Percentiles rank a stretch among this genome's conserved stretches.
These are phyloP conservation scores for Sylvilagus bachmani DNA, from an alignment of 2,113 vertebrate species.

Conservation along the genomic window DNA sequence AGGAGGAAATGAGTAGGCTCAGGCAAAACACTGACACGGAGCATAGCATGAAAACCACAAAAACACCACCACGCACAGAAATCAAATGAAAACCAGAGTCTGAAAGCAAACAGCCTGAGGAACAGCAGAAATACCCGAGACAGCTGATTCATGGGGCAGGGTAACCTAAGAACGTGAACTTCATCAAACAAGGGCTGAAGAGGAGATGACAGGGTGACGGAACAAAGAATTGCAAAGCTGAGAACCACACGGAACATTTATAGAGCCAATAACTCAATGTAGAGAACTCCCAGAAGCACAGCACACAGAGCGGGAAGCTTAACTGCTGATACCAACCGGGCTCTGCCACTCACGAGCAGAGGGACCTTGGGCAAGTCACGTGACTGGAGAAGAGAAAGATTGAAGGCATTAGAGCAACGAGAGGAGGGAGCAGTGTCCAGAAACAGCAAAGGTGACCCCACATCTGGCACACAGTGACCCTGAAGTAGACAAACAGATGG, in stretches of 20 bases:
- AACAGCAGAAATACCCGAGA: neutral
- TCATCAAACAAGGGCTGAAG: slow-evolving; percentile 29
- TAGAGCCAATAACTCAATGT: neutral
- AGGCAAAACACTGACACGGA: neutral
- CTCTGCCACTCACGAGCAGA: neutral
- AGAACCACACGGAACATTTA: neutral
- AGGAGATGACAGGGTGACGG: neutral
- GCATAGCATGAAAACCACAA: neutral
- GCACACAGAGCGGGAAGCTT: neutral
- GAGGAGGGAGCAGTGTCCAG: neutral
- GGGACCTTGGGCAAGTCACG: neutral
- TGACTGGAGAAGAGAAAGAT: neutral
- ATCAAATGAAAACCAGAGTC: neutral
- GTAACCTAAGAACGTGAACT: neutral
- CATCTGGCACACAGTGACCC: neutral
- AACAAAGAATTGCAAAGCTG: neutral
- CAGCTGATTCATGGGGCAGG: neutral
- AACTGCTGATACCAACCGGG: neutral
- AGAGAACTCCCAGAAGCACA: neutral
- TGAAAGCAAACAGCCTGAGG: slow-evolving; percentile 29
- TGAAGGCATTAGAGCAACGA: neutral
- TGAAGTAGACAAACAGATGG: neutral
- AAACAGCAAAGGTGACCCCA: neutral
- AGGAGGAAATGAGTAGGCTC: neutral
- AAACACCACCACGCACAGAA: neutral